Conservation (phyloP, 2,888 invertebrate genomes). For the Physocephala rufipes region DNA sequence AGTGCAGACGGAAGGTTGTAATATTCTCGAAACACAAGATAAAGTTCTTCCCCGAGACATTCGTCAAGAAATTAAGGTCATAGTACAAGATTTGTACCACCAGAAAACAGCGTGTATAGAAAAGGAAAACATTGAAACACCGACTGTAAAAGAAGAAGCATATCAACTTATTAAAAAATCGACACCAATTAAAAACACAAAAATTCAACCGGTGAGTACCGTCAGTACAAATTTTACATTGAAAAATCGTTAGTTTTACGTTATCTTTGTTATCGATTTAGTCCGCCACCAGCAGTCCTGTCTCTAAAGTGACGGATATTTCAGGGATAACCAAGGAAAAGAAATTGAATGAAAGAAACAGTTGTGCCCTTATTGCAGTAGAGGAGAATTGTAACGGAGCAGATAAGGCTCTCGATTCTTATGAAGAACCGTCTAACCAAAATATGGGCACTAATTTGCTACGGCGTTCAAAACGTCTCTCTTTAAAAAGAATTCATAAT, state of each 20-base stretch:
- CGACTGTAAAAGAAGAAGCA: neutral
- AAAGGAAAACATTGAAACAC: neutral
- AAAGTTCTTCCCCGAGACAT: conserved; percentile 33
- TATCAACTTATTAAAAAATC: neutral
- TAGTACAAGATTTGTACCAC: conserved; percentile 42
- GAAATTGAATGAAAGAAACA: neutral
- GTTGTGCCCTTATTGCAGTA: too few relatives aligned
- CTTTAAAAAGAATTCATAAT: conserved; percentile 12
- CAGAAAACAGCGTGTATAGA: conserved; percentile 18
- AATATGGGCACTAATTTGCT: neutral
- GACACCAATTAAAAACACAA: conserved; percentile 35
- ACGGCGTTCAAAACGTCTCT: conserved; percentile 22
- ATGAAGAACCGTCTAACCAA: neutral
- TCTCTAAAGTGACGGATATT: conserved; percentile 50
- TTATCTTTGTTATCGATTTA: conserved; percentile 33
- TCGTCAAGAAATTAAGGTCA: conserved; percentile 45
- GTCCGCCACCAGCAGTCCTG: conserved; percentile 48
- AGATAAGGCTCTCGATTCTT: neutral
- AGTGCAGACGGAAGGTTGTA: neutral
- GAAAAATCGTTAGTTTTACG: neutral
- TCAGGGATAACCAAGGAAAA: conserved; percentile 30
- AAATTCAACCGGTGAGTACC: conserved; percentile 36
- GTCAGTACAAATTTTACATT: neutral
- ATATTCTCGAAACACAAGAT: conserved; percentile 16
- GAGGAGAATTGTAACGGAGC: neutral